A percentile compares a stretch with the other conserved stretches of the same genome.
phyloP scores from a whole-genome alignment of 1,140 invertebrate genomes.

The Brachionus manjavacas region DNA sequence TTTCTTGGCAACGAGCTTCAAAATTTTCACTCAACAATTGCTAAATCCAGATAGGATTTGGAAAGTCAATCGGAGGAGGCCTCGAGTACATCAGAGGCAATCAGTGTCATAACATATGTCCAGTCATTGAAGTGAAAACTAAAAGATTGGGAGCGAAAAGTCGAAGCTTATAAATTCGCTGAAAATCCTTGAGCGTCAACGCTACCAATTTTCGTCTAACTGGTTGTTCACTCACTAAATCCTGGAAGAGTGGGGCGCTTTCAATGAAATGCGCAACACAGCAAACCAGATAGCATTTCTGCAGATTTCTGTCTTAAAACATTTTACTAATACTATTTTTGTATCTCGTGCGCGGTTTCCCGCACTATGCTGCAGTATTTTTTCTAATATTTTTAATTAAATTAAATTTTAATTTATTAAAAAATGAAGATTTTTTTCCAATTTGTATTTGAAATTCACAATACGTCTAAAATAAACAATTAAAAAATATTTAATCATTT shows the following conservation, averaged over 20 bases:
- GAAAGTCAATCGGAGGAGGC: constrained; percentile 97
- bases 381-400: no score
- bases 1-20: constrained; percentile 85
- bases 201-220: constrained; percentile 90
- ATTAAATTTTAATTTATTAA: no score
- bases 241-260: constrained; percentile 98
- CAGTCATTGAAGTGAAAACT: constrained; percentile 93
- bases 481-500: no score
- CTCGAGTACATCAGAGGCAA: constrained; percentile 93
- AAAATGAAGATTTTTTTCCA: no score
- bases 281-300: no score
- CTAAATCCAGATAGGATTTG: constrained; percentile 87
- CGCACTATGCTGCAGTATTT: no score
- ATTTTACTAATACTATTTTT: no score
- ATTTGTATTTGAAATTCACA: no score
- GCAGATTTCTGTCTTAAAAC: no score
- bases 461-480: no score
- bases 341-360: no score
- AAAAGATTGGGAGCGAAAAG: constrained; percentile 69
- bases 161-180: constrained; percentile 77
- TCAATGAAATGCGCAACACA: constrained; percentile 98
- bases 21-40: constrained; percentile 82
- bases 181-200: constrained; percentile 86
- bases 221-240: constrained; percentile 99
- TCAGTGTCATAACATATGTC: constrained; percentile 95